These are phyloP conservation scores for Hylomyscus alleni DNA, from an alignment of 2,797 vertebrate genomes.

Conservation along the genomic window DNA sequence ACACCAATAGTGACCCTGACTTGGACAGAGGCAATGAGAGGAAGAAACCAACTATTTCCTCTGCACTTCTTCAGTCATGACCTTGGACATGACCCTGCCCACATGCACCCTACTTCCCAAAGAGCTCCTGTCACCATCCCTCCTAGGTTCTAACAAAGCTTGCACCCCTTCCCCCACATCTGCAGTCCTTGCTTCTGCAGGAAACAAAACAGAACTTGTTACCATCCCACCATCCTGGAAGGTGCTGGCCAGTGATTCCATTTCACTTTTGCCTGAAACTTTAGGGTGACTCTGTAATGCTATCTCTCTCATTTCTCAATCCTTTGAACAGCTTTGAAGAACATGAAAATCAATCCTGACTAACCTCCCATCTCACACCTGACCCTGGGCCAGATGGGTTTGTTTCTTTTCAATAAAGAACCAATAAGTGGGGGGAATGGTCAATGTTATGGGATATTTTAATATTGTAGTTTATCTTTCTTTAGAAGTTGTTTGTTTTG, in stretches of 20 bases:
- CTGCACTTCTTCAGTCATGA: neutral
- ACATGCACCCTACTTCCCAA: neutral
- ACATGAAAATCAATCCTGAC: neutral
- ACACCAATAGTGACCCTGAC: neutral
- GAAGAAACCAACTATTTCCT: fast-evolving
- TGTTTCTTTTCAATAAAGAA: neutral
- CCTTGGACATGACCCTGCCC: fast-evolving
- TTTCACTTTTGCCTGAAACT: neutral
- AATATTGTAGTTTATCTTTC: neutral
- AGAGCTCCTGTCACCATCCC: fast-evolving
- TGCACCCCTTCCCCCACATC: fast-evolving
- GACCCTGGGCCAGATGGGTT: too few relatives aligned
- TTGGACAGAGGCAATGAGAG: neutral
- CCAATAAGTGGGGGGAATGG: neutral
- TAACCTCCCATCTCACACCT: neutral
- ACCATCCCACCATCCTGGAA: fast-evolving
- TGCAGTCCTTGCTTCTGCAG: neutral
- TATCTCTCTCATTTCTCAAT: neutral
- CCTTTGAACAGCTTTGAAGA: neutral
- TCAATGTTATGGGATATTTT: neutral
- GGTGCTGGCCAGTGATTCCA: too few relatives aligned
- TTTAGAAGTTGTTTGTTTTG: neutral
- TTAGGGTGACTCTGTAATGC: fast-evolving
- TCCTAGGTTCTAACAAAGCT: neutral
- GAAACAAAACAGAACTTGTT: neutral